A percentile compares a stretch with the other conserved stretches of the same genome.
phyloP scores from a whole-genome alignment of 2,888 invertebrate genomes.

The Fragum whitleyi region DNA sequence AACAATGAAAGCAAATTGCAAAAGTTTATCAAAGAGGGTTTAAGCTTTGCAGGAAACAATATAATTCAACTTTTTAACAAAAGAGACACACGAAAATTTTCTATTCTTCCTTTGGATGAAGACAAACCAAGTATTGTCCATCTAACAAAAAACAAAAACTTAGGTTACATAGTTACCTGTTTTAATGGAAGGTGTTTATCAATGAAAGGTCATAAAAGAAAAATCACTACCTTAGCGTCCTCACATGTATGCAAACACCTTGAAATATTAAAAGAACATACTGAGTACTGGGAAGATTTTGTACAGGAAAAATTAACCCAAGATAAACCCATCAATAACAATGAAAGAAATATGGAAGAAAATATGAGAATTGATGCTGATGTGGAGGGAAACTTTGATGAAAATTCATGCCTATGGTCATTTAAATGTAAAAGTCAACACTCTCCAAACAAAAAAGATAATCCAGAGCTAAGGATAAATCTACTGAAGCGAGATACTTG shows the following conservation, averaged over 20 bases:
- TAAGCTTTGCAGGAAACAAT: background rate
- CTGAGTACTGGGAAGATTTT: slow-evolving; percentile 1
- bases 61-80: background rate
- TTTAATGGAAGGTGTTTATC: slow-evolving; percentile 9
- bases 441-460: slow-evolving; percentile 3
- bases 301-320: background rate
- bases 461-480: background rate
- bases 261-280: background rate
- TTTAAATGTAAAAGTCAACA: slow-evolving; percentile 25
- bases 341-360: background rate
- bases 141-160: background rate
- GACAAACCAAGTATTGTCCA: background rate
- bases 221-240: background rate
- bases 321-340: background rate
- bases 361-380: background rate
- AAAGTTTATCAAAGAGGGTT: background rate
- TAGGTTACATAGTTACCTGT: background rate
- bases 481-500: slow-evolving; percentile 24
- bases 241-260: slow-evolving; percentile 6
- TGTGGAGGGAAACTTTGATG: slow-evolving; percentile 19
- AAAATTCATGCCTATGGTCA: slow-evolving; percentile 5
- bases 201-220: slow-evolving; percentile 11
- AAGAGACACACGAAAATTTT: background rate
- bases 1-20: no score
- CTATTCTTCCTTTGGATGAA: background rate